A percentile compares a stretch with the other conserved stretches of the same genome.
Evolutionary conservation across 1,140 invertebrate genomes (phyloP).

Genomic region (Gryon sp.): DNA sequence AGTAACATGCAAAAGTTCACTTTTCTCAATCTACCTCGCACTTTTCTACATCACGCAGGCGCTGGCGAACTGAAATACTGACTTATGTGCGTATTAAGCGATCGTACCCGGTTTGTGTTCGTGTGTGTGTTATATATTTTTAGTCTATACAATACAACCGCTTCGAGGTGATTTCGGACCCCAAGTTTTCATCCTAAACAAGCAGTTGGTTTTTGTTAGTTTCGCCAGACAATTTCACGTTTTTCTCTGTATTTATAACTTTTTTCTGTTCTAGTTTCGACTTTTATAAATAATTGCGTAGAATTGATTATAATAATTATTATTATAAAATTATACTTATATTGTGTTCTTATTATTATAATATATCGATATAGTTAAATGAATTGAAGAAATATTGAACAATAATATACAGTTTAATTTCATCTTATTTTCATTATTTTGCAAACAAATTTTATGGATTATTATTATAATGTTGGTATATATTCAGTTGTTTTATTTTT

Average conservation of each 20-base stretch:
- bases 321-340: too few species aligned
- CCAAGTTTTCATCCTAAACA: slow-evolving; percentile 49
- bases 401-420: too few species aligned
- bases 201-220: slow-evolving; percentile 29
- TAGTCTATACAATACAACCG: slow-evolving; percentile 63
- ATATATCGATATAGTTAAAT: too few species aligned
- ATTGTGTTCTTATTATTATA: too few species aligned
- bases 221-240: neutral
- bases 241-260: slow-evolving; percentile 6
- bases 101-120: slow-evolving; percentile 39
- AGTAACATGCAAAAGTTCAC: slow-evolving; percentile 37
- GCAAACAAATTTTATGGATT: too few species aligned
- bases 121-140: slow-evolving; percentile 57
- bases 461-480: too few species aligned
- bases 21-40: slow-evolving; percentile 34
- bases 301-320: too few species aligned
- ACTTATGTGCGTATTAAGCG: slow-evolving; percentile 59
- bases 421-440: too few species aligned
- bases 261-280: too few species aligned
- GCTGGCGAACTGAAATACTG: slow-evolving; percentile 58
- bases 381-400: too few species aligned
- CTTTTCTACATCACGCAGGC: slow-evolving; percentile 62
- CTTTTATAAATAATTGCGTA: too few species aligned
- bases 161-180: slow-evolving; percentile 38
- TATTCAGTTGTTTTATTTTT: too few species aligned